phyloP scores from a whole-genome alignment of 2,113 vertebrate species.

The Pelecanus crispus region DNA sequence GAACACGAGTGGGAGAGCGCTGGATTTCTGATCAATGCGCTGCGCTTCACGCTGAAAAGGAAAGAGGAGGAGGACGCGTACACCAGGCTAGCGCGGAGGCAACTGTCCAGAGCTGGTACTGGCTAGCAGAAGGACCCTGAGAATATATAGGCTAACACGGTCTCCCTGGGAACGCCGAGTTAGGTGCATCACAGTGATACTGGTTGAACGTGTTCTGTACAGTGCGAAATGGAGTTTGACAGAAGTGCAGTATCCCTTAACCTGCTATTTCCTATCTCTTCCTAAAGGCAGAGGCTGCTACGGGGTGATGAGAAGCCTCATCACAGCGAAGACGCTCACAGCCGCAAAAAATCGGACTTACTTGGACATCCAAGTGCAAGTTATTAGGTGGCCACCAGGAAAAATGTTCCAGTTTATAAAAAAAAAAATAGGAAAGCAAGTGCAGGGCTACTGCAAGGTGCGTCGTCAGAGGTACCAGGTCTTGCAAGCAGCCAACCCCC shows the following conservation, averaged over 20 bases:
- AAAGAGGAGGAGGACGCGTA: background rate
- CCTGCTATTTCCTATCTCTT: background rate
- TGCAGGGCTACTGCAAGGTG: constrained; percentile 26
- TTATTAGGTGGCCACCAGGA: background rate
- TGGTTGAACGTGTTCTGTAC: constrained; percentile 23
- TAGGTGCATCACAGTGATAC: constrained; percentile 60
- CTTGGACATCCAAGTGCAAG: background rate
- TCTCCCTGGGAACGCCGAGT: constrained; percentile 27
- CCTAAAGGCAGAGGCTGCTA: background rate
- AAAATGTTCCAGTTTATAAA: background rate
- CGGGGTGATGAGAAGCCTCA: background rate
- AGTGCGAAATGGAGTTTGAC: background rate
- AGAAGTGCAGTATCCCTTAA: background rate
- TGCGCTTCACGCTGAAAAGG: background rate
- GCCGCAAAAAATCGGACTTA: background rate
- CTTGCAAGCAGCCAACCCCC: constrained; percentile 20
- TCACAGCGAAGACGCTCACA: background rate
- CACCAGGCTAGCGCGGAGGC: background rate
- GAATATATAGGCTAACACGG: constrained; percentile 46
- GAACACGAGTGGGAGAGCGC: background rate
- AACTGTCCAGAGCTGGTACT: constrained; percentile 37
- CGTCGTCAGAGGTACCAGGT: constrained; percentile 5
- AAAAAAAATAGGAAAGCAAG: background rate
- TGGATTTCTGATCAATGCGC: background rate
- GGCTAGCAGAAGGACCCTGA: constrained; percentile 65